These are phyloP conservation scores for Tiphia femorata DNA, from an alignment of 2,888 invertebrate genomes.

Conservation along the genomic window DNA sequence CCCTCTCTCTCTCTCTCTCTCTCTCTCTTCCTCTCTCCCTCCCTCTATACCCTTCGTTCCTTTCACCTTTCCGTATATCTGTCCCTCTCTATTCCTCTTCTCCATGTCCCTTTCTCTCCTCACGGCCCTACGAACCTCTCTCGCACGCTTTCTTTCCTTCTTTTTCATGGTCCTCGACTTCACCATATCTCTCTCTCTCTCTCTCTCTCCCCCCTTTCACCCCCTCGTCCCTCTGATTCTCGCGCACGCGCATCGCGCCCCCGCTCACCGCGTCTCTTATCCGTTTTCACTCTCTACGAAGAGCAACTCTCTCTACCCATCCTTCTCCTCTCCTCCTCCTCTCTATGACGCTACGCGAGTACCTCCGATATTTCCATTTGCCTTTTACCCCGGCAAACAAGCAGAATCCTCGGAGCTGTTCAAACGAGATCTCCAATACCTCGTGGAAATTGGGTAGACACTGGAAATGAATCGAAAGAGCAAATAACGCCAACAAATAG, in stretches of 20 bases:
- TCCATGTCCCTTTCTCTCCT: too few relatives aligned
- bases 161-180: conserved; percentile 3
- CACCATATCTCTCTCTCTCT: background rate
- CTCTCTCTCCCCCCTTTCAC: conserved; percentile 6
- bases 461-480: conserved; percentile 59
- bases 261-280: conserved; percentile 12
- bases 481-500: conserved; percentile 47
- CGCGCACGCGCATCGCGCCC: too few relatives aligned
- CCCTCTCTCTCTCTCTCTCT: background rate
- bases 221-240: background rate
- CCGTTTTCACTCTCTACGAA: background rate
- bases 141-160: conserved; percentile 2
- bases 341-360: background rate
- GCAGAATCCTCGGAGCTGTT: conserved; percentile 30
- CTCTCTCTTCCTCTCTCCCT: background rate
- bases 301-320: too few relatives aligned
- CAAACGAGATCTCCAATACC: conserved; percentile 48
- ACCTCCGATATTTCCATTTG: conserved; percentile 40
- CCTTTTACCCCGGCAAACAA: conserved; percentile 49
- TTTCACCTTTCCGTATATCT: background rate
- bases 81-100: too few relatives aligned
- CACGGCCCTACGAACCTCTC: too few relatives aligned
- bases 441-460: conserved; percentile 59
- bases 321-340: background rate
- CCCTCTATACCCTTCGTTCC: conserved; percentile 8